Evolutionary conservation across 2,113 vertebrate species (phyloP).

Genomic region (Nycticorax nycticorax): DNA sequence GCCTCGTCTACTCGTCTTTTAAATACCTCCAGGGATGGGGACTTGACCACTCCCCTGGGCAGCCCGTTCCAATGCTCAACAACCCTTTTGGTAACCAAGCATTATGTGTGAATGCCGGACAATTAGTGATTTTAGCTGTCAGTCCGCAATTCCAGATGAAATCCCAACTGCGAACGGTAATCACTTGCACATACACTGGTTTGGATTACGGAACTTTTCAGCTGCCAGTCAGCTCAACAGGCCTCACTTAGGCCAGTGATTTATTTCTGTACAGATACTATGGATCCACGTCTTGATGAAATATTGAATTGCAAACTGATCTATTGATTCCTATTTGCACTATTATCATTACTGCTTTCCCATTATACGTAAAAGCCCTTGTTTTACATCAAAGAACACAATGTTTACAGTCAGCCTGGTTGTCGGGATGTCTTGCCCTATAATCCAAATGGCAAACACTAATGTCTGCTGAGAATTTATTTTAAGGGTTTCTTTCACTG

Average conservation of each 20-base stretch:
- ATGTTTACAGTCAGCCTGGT: not conserved
- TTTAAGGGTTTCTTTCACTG: not conserved
- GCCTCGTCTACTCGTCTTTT: too few species aligned
- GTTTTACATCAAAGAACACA: not conserved
- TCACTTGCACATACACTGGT: not conserved
- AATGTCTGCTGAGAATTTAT: not conserved
- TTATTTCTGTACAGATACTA: not conserved
- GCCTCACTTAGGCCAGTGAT: not conserved
- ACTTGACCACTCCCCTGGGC: too few species aligned
- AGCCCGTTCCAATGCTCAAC: too few species aligned
- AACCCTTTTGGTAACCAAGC: not conserved
- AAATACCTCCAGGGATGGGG: too few species aligned
- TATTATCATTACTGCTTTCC: not conserved
- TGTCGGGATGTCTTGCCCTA: rapidly evolving
- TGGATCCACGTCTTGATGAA: not conserved
- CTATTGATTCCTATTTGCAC: not conserved
- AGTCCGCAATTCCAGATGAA: not conserved
- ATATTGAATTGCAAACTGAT: not conserved
- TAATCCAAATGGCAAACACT: not conserved
- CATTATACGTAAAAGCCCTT: not conserved
- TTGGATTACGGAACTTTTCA: not conserved
- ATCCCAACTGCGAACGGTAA: not conserved
- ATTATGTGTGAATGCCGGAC: not conserved
- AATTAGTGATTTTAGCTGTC: not conserved
- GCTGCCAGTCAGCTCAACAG: not conserved